These are phyloP conservation scores for Aulostomus chinensis DNA, from an alignment of 2,797 vertebrate species.

Conservation along the genomic window DNA sequence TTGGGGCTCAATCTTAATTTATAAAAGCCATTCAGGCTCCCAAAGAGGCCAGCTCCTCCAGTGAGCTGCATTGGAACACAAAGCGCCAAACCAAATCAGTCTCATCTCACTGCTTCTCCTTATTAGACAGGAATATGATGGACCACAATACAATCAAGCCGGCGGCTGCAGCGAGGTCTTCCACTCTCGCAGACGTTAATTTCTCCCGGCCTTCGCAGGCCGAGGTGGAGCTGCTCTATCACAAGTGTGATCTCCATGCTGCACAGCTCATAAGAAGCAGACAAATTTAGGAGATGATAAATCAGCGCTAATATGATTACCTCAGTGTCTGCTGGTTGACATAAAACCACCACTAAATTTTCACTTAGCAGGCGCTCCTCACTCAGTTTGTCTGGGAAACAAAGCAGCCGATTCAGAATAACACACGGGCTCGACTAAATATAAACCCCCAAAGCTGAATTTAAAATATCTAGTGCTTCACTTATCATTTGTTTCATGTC, in stretches of 20 bases:
- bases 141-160: conserved; percentile 38
- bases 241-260: conserved; percentile 31
- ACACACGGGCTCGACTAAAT: conserved; percentile 22
- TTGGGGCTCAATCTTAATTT: conserved; percentile 24
- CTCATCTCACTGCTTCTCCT: conserved; percentile 39
- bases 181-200: conserved; percentile 33
- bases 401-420: conserved; percentile 34
- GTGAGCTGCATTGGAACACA: conserved; percentile 32
- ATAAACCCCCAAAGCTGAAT: conserved; percentile 26
- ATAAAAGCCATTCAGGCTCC: conserved; percentile 28
- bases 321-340: conserved; percentile 53
- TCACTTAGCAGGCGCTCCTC: conserved; percentile 30
- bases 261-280: conserved; percentile 39
- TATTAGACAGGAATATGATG: conserved; percentile 40
- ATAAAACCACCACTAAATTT: conserved; percentile 50
- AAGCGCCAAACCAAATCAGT: conserved; percentile 46
- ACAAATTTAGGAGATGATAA: conserved; percentile 46
- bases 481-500: conserved; percentile 30
- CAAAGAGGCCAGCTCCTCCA: conserved; percentile 8
- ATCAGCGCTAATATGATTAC: conserved; percentile 54
- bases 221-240: conserved; percentile 21
- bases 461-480: conserved; percentile 5
- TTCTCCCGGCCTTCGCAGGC: conserved; percentile 25
- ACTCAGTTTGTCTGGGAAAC: conserved; percentile 27
- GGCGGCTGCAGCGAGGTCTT: conserved; percentile 27